A percentile compares a stretch with the other conserved stretches of the same genome.
phyloP scores from a whole-genome alignment of 2,113 vertebrate genomes.

The Lepisosteus osseus region DNA sequence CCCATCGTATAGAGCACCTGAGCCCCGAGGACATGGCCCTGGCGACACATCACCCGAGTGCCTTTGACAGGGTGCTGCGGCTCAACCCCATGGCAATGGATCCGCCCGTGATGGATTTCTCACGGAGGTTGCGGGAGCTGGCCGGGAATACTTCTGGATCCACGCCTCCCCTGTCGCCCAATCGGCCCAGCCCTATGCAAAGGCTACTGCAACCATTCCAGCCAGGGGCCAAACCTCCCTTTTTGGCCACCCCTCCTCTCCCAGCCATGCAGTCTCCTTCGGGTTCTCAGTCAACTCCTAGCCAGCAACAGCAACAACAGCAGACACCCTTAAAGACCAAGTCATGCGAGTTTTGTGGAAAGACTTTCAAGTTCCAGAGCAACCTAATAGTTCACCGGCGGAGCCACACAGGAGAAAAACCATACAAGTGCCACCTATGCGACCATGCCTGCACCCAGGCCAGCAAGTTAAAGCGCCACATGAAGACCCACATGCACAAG shows the following conservation, averaged over 20 bases:
- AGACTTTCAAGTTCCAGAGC: constrained; percentile 99
- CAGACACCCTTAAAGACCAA: constrained; percentile 87
- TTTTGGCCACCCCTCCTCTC: constrained; percentile 92
- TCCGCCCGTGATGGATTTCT: constrained; percentile 98
- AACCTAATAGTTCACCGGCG: constrained; percentile 97
- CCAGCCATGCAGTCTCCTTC: constrained; percentile 90
- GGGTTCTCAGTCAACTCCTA: constrained; percentile 83
- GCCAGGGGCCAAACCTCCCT: constrained; percentile 90
- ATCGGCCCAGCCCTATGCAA: constrained; percentile 97
- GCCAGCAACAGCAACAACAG: constrained; percentile 50
- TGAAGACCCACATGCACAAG: constrained; percentile 99
- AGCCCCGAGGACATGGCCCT: constrained; percentile 97
- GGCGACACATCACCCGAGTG: constrained; percentile 99
- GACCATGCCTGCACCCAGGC: constrained; percentile 98
- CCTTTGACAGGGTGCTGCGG: constrained; percentile 99
- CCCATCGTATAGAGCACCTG: constrained; percentile 93
- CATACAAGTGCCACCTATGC: constrained; percentile 98
- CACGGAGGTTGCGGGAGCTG: constrained; percentile 94
- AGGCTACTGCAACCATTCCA: constrained; percentile 98
- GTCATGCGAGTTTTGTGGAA: constrained; percentile 98
- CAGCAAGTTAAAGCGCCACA: constrained; percentile 98
- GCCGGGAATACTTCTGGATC: constrained; percentile 92
- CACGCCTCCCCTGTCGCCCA: constrained; percentile 92
- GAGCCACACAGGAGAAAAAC: constrained; percentile 98
- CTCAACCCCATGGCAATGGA: constrained; percentile 98